These are phyloP conservation scores for Sipunculus nudus DNA, from an alignment of 2,888 invertebrate species.

Conservation along the genomic window DNA sequence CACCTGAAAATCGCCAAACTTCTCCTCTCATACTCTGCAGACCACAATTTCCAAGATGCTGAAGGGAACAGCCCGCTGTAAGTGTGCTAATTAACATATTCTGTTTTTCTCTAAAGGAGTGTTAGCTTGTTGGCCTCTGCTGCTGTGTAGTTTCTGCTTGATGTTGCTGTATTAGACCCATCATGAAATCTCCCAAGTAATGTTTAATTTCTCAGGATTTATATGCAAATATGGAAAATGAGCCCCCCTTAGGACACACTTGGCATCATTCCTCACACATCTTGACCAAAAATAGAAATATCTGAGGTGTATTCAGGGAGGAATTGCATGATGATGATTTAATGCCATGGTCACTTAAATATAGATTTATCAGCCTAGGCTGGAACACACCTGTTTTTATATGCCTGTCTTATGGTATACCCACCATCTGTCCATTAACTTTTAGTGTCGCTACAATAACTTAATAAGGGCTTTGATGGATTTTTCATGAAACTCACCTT, in stretches of 20 bases:
- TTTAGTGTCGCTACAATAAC: too few relatives aligned
- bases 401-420: too few relatives aligned
- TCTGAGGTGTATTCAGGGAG: too few relatives aligned
- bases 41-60: constrained; percentile 73
- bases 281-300: too few relatives aligned
- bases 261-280: neutral
- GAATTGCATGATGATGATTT: too few relatives aligned
- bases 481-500: too few relatives aligned
- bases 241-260: neutral
- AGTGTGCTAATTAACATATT: constrained; percentile 62
- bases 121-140: neutral
- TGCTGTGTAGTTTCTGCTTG: neutral
- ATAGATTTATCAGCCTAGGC: too few relatives aligned
- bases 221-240: neutral
- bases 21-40: constrained; percentile 71
- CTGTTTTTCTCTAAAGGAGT: neutral
- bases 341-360: too few relatives aligned
- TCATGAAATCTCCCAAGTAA: neutral
- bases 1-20: constrained; percentile 76
- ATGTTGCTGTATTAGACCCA: neutral
- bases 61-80: constrained; percentile 82
- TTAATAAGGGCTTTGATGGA: too few relatives aligned
- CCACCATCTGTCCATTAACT: too few relatives aligned
- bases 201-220: neutral
- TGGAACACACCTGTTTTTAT: too few relatives aligned